Conservation (phyloP, 2,113 vertebrate species). For the Neolamprologus variostigma region DNA sequence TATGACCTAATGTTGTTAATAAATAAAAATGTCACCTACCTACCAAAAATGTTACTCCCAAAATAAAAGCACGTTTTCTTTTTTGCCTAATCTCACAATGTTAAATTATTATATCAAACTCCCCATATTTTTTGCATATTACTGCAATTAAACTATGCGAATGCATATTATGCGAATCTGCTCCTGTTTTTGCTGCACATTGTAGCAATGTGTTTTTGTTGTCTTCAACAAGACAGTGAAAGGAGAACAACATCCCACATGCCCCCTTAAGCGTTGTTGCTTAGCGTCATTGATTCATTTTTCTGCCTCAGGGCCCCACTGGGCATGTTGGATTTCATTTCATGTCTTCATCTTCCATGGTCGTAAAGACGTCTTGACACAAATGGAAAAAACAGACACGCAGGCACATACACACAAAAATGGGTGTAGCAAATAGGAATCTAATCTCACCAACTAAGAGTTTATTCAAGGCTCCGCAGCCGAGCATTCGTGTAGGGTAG, state of each 20-base stretch:
- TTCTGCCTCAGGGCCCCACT: constrained; percentile 33
- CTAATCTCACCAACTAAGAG: neutral
- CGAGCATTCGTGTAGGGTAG: neutral
- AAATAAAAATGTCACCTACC: neutral
- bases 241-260: constrained; percentile 26
- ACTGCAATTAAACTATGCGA: neutral
- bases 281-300: constrained; percentile 52
- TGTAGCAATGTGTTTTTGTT: neutral
- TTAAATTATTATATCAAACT: neutral
- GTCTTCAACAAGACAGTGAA: constrained; percentile 40
- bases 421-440: neutral
- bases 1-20: neutral
- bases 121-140: neutral
- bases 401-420: neutral
- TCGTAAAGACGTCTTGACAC: constrained; percentile 27
- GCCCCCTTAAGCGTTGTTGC: constrained; percentile 35
- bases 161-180: neutral
- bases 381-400: neutral
- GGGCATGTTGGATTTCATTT: constrained; percentile 47
- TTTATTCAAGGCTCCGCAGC: constrained; percentile 24
- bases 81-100: neutral
- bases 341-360: constrained; percentile 30
- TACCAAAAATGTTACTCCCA: neutral
- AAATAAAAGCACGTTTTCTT: neutral
- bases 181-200: neutral